phyloP scores from a whole-genome alignment of 2,797 vertebrate species.

The Xyrichtys novacula region DNA sequence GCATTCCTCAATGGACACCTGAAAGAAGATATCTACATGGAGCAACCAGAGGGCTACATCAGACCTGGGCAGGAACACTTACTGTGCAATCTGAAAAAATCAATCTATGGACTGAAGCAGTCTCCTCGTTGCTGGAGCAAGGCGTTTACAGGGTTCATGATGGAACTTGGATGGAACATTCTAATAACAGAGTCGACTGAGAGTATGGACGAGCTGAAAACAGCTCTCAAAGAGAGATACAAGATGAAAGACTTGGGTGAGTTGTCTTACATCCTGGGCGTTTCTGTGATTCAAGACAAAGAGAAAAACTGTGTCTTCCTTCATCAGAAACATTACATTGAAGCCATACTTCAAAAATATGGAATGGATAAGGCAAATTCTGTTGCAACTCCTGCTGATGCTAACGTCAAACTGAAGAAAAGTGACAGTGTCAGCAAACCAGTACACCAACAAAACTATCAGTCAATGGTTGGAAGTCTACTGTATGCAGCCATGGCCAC shows the following conservation, averaged over 20 bases:
- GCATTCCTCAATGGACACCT: slow-evolving; percentile 56
- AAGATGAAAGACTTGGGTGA: slow-evolving; percentile 57
- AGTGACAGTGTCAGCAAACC: slow-evolving; percentile 40
- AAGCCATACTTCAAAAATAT: slow-evolving; percentile 48
- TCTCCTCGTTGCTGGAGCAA: slow-evolving; percentile 31
- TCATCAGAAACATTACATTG: slow-evolving; percentile 30
- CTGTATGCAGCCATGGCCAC: slow-evolving; percentile 28
- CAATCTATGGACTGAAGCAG: slow-evolving; percentile 51
- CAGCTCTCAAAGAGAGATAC: slow-evolving; percentile 30
- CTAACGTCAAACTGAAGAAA: slow-evolving; percentile 32
- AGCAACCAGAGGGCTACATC: slow-evolving; percentile 57
- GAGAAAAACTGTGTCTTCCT: slow-evolving; percentile 21
- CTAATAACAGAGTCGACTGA: slow-evolving; percentile 48
- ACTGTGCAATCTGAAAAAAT: slow-evolving; percentile 52
- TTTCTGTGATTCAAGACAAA: slow-evolving; percentile 49
- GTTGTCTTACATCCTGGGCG: slow-evolving; percentile 49
- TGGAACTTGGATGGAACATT: slow-evolving; percentile 44
- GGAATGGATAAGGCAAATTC: slow-evolving; percentile 50
- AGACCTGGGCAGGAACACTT: slow-evolving; percentile 41
- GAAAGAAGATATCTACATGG: slow-evolving; percentile 61
- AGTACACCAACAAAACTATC: slow-evolving; percentile 35
- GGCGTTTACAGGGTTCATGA: slow-evolving; percentile 35
- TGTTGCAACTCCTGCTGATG: slow-evolving; percentile 45
- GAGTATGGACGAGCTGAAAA: slow-evolving; percentile 46
- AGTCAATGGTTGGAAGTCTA: slow-evolving; percentile 42